Evolutionary conservation across 2,113 vertebrate genomes (phyloP), one percentile per base, ranked within the genome.

Genomic region (Albula goreensis): DNA sequence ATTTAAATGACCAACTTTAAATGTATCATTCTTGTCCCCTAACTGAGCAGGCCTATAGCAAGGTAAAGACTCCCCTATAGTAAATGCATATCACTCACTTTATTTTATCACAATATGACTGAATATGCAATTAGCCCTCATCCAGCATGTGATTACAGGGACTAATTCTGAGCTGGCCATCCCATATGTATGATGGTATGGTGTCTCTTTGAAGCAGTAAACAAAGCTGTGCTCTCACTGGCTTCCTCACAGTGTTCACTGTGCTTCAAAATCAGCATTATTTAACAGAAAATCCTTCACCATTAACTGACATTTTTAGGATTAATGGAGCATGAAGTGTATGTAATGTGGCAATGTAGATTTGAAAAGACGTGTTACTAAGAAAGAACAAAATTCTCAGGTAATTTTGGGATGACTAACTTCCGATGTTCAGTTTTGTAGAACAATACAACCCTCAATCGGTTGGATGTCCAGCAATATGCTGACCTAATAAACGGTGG

Each of bases 391-490:
- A 89, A 89, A 86, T 57, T 80, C 60, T 60, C 56, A 82, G 83
- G 52, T 85, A 86, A 91, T 90, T 25, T 66, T 86, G 87, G 86
- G 87, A 90, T 83, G 85, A 90, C 78, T 85, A 79, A 87, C 84
- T 83, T 41, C 86, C 50, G 49, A 82, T 83, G 88, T 88, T 86
- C 19, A 53, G 79, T 88, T 63, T 84, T 57, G 80, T 84, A 50
- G 25, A 56, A 87, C 31, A 57, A 56, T 89, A 4, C 52, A 87
- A 79, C 6, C 70, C 19, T 17, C 78, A 53, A 31, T 83, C 80
- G 74, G 49, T 84, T 52, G 80, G 57, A 60, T 12, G 31, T 63
- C 10, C 49, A 78, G 50, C 83, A 89, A 83, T 41, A 85, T 77
- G 82, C 87, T 82, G 52, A 84, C 82, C 87, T 50, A 78, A 80